Evolutionary conservation across 2,113 vertebrate species (phyloP).

Genomic region (Panurus biarmicus): DNA sequence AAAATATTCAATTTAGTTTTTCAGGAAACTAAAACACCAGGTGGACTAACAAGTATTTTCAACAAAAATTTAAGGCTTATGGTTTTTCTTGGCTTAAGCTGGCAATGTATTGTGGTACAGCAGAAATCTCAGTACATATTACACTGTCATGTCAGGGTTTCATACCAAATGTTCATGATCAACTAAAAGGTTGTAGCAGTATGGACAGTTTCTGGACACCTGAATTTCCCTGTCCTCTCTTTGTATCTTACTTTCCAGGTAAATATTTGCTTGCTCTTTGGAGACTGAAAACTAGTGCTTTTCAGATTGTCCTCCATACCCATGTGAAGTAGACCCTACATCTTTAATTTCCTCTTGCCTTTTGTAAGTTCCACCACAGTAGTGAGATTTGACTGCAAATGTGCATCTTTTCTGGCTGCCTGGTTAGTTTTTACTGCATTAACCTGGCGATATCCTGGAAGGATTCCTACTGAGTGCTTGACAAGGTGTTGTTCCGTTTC

Average conservation of each 20-base stretch:
- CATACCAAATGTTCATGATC: not conserved
- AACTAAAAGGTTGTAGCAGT: not conserved
- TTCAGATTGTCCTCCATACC: not conserved
- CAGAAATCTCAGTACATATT: not conserved
- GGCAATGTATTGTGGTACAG: not conserved
- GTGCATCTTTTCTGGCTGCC: not conserved
- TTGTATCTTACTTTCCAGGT: not conserved
- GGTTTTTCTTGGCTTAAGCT: not conserved
- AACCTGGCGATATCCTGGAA: not conserved
- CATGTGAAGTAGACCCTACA: rapidly evolving
- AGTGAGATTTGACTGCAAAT: not conserved
- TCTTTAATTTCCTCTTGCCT: not conserved
- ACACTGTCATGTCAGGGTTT: not conserved
- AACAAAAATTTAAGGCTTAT: not conserved
- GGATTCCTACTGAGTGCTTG: not conserved
- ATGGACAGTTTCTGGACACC: not conserved
- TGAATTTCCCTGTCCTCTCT: not conserved
- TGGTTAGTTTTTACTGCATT: not conserved
- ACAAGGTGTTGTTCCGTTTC: not conserved
- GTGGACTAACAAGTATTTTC: not conserved
- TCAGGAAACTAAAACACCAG: not conserved
- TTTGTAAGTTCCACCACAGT: not conserved
- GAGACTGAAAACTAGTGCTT: not conserved
- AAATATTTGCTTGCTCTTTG: not conserved
- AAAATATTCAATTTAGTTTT: not conserved